A percentile compares a stretch with the other conserved stretches of the same genome.
These are phyloP conservation scores for Myotis brandtii DNA, from an alignment of 2,113 vertebrate species.

Conservation along the genomic window DNA sequence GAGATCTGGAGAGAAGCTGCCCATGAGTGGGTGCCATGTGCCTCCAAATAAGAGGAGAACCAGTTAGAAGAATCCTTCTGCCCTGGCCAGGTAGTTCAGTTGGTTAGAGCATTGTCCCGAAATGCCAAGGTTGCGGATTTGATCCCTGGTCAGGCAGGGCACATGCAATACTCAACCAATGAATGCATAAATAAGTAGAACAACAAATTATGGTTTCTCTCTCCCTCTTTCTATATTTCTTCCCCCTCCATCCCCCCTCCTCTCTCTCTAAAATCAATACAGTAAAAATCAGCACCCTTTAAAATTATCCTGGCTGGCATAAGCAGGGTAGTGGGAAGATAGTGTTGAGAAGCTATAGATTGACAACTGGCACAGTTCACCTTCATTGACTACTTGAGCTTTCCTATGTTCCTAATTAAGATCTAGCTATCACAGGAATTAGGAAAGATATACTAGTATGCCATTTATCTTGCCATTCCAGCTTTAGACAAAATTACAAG, in stretches of 20 bases:
- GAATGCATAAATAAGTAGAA: neutral
- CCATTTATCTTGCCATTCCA: neutral
- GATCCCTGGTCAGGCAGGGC: neutral
- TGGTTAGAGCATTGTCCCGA: neutral
- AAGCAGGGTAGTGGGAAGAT: neutral
- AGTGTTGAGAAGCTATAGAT: neutral
- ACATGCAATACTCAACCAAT: neutral
- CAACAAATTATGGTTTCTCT: neutral
- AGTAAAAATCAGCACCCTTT: neutral
- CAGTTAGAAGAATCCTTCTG: neutral
- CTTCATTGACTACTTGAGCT: neutral
- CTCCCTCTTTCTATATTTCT: neutral
- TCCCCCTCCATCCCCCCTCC: too few species aligned
- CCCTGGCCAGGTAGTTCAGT: neutral
- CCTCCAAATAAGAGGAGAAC: neutral
- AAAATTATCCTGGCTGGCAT: neutral
- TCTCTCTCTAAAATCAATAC: neutral
- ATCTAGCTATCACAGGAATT: neutral
- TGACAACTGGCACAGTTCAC: neutral
- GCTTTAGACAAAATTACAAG: too few species aligned
- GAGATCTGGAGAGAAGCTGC: neutral
- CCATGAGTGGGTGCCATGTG: neutral
- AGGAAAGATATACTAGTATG: neutral
- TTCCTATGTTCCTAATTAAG: neutral
- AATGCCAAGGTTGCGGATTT: neutral